These are phyloP conservation scores for Amphipyra tragopoginis DNA, from an alignment of 2,888 invertebrate species.

Conservation along the genomic window DNA sequence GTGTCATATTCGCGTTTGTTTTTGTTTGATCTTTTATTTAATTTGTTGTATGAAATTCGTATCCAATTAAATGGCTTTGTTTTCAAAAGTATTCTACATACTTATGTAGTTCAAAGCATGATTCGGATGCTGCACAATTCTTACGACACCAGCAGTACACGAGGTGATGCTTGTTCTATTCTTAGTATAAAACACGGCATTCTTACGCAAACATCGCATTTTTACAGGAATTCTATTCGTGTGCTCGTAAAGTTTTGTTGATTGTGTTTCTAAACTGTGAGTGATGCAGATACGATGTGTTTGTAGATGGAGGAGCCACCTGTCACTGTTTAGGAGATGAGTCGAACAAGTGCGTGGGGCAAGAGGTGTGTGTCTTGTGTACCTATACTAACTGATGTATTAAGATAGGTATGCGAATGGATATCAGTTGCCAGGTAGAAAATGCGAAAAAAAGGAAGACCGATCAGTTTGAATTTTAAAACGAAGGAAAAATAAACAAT, in stretches of 20 bases:
- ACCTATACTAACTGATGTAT: background rate
- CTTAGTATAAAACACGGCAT: constrained; percentile 38
- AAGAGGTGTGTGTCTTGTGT: background rate
- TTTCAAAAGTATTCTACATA: too few relatives aligned
- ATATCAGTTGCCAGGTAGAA: background rate
- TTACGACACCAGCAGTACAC: constrained; percentile 19
- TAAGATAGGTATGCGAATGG: background rate
- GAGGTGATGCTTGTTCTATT: constrained; percentile 22
- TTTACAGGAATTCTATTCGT: constrained; percentile 54
- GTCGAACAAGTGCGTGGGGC: background rate
- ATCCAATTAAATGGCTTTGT: too few relatives aligned
- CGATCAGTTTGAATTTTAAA: background rate
- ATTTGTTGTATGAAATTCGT: too few relatives aligned
- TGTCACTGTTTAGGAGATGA: constrained; percentile 26
- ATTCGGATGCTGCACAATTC: background rate
- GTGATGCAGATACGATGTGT: constrained; percentile 12
- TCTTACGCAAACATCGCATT: constrained; percentile 44
- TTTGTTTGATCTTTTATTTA: too few relatives aligned
- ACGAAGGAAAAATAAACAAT: background rate
- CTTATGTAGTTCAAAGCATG: background rate
- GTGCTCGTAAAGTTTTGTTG: constrained; percentile 49
- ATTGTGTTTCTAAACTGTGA: constrained; percentile 17
- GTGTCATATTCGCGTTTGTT: too few relatives aligned
- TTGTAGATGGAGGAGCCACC: constrained; percentile 26
- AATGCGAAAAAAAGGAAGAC: too few relatives aligned